Evolutionary conservation across 2,113 vertebrate species (phyloP), one percentile per base, ranked within the genome.

Genomic region (Scartelaos histophorus): DNA sequence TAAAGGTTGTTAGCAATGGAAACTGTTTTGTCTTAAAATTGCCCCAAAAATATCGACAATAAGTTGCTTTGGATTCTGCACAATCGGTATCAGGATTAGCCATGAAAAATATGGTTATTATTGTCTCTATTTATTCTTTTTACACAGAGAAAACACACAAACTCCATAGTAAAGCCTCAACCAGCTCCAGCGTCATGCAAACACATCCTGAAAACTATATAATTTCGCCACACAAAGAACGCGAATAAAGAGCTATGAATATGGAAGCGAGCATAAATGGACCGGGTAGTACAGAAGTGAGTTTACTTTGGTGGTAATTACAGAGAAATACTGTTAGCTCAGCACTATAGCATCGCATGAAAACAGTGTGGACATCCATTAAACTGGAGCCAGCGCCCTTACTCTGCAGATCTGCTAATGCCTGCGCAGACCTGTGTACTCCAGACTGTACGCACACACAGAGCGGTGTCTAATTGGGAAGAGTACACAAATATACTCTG

Each of bases 341-440:
- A 82, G 74, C 80, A 82, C 57, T 74, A 74, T 61, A 61, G 24
- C 53, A 62, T 64, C 61, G 56, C 96, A 94, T 76, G 46, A 46
- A 60, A 77, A 67, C 74, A 65, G 47, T 35, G 29, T 35, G 5
- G 16, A 35, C 53, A 96, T 96, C 94, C 95, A 97, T 95, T 95
- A 96, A 95, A 96, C 95, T 11, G 17, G 7, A 64, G 61, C 29
- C 58, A 21, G 34, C 94, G 96, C 95, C 94, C 95, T 96, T 94
- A 97, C 94, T 93, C 96, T 96, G 89, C 96, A 97, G 94, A 97
- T 95, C 93, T 97, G 97, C 93, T 97, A 96, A 94, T 95, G 94
- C 91, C 94, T 95, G 91, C 94, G 94, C 91, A 95, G 78, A 62
- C 13, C 45, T 22, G 51, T 22, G 54, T 19, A 57, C 54, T 19